Evolutionary conservation across 2,888 invertebrate species (phyloP).

Genomic region (Apamea monoglypha): DNA sequence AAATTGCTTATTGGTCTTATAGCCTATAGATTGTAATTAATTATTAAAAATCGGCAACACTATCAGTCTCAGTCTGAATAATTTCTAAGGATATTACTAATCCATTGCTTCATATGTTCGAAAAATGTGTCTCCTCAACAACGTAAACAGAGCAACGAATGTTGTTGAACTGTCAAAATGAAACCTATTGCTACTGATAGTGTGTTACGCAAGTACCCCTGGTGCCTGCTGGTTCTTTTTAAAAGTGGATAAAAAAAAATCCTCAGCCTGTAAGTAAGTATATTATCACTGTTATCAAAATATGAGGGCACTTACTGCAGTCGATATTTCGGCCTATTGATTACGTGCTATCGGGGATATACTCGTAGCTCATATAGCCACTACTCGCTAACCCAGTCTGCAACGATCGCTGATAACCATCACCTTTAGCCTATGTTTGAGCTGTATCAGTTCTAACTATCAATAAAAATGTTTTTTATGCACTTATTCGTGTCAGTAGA

Average conservation of each 20-base stretch:
- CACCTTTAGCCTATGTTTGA: constrained; percentile 46
- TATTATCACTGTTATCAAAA: constrained; percentile 63
- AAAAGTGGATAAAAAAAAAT: background rate
- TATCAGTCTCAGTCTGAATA: too few relatives aligned
- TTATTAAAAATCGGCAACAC: background rate
- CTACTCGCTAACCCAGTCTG: constrained; percentile 49
- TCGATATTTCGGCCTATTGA: constrained; percentile 72
- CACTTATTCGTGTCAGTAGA: constrained; percentile 29
- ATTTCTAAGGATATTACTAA: too few relatives aligned
- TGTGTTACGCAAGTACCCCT: background rate
- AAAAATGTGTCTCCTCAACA: background rate
- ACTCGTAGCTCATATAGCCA: background rate
- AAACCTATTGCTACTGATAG: background rate
- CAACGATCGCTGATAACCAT: constrained; percentile 63
- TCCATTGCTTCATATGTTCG: background rate
- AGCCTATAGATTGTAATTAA: too few relatives aligned
- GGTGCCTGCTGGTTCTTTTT: background rate
- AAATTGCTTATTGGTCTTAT: too few relatives aligned
- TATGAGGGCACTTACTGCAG: constrained; percentile 60
- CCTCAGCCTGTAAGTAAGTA: constrained; percentile 20
- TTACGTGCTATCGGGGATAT: constrained; percentile 61
- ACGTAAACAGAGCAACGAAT: background rate
- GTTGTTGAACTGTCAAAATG: background rate
- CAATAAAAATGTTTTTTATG: constrained; percentile 48
- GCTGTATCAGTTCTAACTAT: constrained; percentile 14